Percentiles rank a stretch among this genome's conserved stretches.
Evolutionary conservation across 2,888 invertebrate genomes (phyloP).

Genomic region (Yponomeuta malinellus): DNA sequence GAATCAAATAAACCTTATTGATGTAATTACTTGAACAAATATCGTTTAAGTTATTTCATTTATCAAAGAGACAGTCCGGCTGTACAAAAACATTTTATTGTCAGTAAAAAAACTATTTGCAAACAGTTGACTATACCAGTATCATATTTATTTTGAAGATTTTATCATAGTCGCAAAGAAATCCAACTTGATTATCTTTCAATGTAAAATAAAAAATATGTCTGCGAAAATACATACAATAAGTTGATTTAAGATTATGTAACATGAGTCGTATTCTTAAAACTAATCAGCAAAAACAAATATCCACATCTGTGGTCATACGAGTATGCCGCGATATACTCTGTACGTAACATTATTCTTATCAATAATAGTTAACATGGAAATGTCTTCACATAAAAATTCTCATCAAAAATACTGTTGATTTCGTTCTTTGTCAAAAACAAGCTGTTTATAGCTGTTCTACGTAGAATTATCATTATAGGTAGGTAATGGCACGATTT

Average conservation of each 20-base stretch:
- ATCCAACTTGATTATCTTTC: slow-evolving; percentile 1
- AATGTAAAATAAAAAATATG: slow-evolving; percentile 1
- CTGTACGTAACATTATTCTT: not conserved
- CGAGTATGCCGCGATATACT: not conserved
- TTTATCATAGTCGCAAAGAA: not conserved
- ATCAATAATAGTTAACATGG: not conserved
- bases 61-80: not conserved
- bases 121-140: not conserved
- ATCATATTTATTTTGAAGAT: not conserved
- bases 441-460: not conserved
- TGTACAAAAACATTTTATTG: not conserved
- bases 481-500: not conserved
- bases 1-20: too few species aligned
- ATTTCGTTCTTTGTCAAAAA: not conserved
- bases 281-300: slow-evolving; percentile 5
- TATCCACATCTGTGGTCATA: not conserved
- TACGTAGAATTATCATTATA: not conserved
- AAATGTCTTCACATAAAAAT: slow-evolving; percentile 1
- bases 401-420: not conserved
- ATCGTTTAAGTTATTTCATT: too few species aligned
- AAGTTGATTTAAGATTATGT: slow-evolving; percentile 8
- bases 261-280: not conserved
- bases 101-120: not conserved
- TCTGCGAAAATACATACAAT: slow-evolving; percentile 3
- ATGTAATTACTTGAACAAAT: too few species aligned